Base-by-base conservation (phyloP, 2,888 invertebrate genomes). In the Conops quadrifasciatus region DNA sequence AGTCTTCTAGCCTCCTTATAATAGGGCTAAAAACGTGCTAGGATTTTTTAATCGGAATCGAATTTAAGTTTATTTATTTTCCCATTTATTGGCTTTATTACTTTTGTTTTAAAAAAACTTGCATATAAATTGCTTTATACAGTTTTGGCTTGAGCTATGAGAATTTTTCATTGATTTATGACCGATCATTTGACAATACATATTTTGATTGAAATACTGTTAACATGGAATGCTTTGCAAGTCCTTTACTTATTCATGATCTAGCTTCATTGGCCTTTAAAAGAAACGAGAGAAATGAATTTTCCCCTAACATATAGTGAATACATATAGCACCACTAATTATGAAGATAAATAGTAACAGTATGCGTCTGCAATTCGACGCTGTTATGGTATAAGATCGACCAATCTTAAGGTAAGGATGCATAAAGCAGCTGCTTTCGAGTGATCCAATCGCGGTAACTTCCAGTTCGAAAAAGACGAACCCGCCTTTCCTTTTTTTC, bases 1-100 rank as follows among this genome's bases (percentile, higher is more conserved):
- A 24, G 59, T 59, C 15, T 62, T 49, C n/a, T 7, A 49, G 49
- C 49, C 49, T 16, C 49, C n/a, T 15, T 36, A 49, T 2, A 49
- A 49, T 13, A n/a, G 16, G 60, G 60, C 36, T 62, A 43, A 62
- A 59, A 62, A 62, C 60, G 60, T 62, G 60, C 4, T 19, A 7
- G 13, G 36, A 28, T 30, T 62, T 62, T 4, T 62, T 16, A 36
- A 62, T 62, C n/a, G 60, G 15, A 28, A 16, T 30, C 28, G 15
- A 28, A n/a, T 62, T 62, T 36, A 13, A 49, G 2, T 49, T 19
- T 4, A n/a, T 62, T n/a, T 62, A 36, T 62, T 62, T 15, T 21
- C 13, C 9, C 36, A 19, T 30, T 30, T 43, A 4, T 30, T 7
- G 30, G n/a, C 30, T 59, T 7, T 24, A 28, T 59, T 59, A n/a